Evolutionary conservation across 2,888 invertebrate species (phyloP), one percentile per base, ranked within the genome.

Genomic region (Chrysolina haemoptera): DNA sequence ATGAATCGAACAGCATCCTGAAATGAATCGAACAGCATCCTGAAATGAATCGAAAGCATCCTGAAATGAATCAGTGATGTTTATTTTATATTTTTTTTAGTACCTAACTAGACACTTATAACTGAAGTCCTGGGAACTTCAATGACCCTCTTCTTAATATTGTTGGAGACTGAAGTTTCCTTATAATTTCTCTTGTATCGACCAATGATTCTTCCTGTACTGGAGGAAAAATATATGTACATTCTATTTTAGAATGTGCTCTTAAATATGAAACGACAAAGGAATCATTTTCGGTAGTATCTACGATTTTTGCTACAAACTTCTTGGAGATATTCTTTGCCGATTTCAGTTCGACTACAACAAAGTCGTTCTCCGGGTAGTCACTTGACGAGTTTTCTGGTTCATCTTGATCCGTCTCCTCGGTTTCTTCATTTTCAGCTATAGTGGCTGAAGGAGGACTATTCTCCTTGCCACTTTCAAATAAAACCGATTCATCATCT

Each of bases 241-340:
- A 62, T 62, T 20, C 62, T 62, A 62, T 62, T 62, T 62, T 27
- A 62, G 22, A 62, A 62, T 62, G 35, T 62, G 62, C 62, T 62
- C 62, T 62, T 62, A 27, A 62, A 62, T 62, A 62, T 62, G 62
- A 62, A 62, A 62, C 62, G 35, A 62, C 62, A 62, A 62, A 62
- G 62, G 35, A 62, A 62, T 62, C 62, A 62, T 62, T 62, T 62
- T 22, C 62, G 62, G 62, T 62, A 62, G 62, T 35, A 43, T 43
- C 43, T 20, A 62, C 22, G 62, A 22, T 62, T 62, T 62, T 62
- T 62, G 62, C 62, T 62, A 62, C 62, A 62, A 62, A 62, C 62
- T 62, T 62, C 35, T 62, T 62, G 62, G 62, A 62, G 12, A 62
- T 62, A 62, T 62, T 62, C 62, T 62, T 62, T 62, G 62, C 22